These are phyloP conservation scores for Pantelozetes paolii DNA, from an alignment of 2,888 invertebrate genomes.

Conservation along the genomic window DNA sequence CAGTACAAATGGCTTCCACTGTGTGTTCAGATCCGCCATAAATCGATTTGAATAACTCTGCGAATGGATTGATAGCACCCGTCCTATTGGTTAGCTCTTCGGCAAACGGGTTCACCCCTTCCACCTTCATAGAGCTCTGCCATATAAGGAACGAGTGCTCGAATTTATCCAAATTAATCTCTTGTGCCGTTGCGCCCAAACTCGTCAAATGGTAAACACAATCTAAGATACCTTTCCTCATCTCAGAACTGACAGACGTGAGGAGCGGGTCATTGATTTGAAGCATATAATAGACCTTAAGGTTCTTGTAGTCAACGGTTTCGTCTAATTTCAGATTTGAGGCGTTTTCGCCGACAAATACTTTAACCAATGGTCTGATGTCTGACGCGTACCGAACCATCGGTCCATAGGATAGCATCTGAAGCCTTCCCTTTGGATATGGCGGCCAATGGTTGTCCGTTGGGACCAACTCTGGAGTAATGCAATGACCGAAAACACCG, in stretches of 20 bases:
- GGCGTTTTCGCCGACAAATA: conserved; percentile 52
- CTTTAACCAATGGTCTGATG: conserved; percentile 69
- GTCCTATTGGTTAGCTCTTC: conserved; percentile 35
- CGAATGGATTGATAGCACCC: conserved; percentile 54
- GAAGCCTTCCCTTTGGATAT: conserved; percentile 63
- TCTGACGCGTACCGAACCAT: conserved; percentile 82
- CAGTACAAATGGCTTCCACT: conserved; percentile 70
- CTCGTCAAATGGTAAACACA: conserved; percentile 34
- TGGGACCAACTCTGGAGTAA: conserved; percentile 67
- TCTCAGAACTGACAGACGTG: conserved; percentile 44
- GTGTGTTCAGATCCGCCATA: conserved; percentile 74
- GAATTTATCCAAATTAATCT: conserved; percentile 6
- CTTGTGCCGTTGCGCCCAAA: conserved; percentile 29
- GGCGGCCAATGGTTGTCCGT: conserved; percentile 67
- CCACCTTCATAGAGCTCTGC: conserved; percentile 26
- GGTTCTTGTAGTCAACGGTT: conserved; percentile 43
- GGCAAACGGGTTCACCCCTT: conserved; percentile 8
- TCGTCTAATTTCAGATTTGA: conserved; percentile 44
- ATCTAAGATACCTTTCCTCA: conserved; percentile 39
- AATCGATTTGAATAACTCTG: conserved; percentile 68
- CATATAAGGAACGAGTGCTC: conserved; percentile 26
- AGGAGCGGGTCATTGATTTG: conserved; percentile 45
- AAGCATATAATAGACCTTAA: conserved; percentile 47
- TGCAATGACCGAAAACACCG: conserved; percentile 80
- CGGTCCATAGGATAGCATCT: conserved; percentile 81